Percentiles rank a stretch among this genome's conserved stretches.
Conservation (phyloP, 2,113 vertebrate species). For the Euleptes europaea region DNA sequence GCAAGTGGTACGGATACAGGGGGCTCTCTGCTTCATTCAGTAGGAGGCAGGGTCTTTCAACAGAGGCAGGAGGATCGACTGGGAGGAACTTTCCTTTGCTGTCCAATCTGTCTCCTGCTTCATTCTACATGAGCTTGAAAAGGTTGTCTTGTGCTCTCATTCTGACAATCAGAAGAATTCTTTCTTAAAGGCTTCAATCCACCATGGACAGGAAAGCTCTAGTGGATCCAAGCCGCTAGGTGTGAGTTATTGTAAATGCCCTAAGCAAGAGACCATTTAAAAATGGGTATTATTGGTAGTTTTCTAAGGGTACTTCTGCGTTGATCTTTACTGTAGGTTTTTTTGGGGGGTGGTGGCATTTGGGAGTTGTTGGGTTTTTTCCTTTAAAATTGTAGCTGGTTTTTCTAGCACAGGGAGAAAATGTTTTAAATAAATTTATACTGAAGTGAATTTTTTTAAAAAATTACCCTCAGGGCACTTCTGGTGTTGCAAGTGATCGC, state of each 20-base stretch:
- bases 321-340: neutral
- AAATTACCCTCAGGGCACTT: slow-evolving; percentile 81
- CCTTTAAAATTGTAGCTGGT: slow-evolving; percentile 10
- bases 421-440: slow-evolving; percentile 32
- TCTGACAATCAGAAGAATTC: no score
- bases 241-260: neutral
- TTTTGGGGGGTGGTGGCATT: no score
- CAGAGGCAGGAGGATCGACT: neutral
- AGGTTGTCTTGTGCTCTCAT: neutral
- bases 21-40: neutral
- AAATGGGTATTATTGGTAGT: neutral
- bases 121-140: neutral
- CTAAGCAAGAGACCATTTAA: neutral
- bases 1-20: neutral
- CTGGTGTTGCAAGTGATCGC: slow-evolving; percentile 76
- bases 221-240: no score
- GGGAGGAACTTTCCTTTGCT: neutral
- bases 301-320: slow-evolving; percentile 5
- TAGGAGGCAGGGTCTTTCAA: neutral
- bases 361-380: neutral
- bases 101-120: neutral
- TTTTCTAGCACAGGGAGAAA: neutral
- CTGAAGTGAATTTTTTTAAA: slow-evolving; percentile 47
- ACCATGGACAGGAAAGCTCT: no score
- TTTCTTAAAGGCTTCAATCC: neutral